Conservation (phyloP, 2,797 vertebrate genomes). For the Sylvia borin region DNA sequence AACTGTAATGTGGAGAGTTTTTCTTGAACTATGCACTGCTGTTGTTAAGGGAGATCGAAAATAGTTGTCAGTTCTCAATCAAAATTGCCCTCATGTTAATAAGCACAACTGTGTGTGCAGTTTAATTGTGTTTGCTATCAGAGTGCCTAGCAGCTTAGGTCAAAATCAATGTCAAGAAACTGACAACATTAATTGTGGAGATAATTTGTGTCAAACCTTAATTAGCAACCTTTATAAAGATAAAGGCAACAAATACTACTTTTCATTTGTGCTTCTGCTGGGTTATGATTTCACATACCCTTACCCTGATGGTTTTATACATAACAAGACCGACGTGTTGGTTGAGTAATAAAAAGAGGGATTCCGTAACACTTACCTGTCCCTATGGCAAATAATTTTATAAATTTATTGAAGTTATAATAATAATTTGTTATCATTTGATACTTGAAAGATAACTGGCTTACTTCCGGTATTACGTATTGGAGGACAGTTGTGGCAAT, state of each 20-base stretch:
- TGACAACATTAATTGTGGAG: conserved; percentile 13
- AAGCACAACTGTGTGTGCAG: neutral
- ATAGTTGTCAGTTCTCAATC: conserved; percentile 52
- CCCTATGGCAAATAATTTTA: neutral
- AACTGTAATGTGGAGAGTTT: conserved; percentile 39
- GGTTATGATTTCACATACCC: neutral
- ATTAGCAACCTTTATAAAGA: conserved; percentile 14
- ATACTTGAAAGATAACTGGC: neutral
- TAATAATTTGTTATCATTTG: neutral
- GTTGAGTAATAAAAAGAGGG: neutral
- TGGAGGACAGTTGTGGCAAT: neutral
- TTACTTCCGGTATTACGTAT: neutral
- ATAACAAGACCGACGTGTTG: neutral
- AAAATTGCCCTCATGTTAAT: conserved; percentile 54
- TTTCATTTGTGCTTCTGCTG: neutral
- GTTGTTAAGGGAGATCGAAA: conserved; percentile 55
- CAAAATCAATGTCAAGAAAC: conserved; percentile 27
- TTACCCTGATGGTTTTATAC: neutral
- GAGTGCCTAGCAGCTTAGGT: conserved; percentile 29
- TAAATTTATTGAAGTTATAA: neutral
- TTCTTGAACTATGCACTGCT: conserved; percentile 34
- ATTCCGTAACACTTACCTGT: neutral
- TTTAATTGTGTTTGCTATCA: conserved; percentile 47
- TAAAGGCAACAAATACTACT: neutral
- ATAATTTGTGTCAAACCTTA: conserved; percentile 20